A percentile compares a stretch with the other conserved stretches of the same genome.
phyloP scores from a whole-genome alignment of 2,888 invertebrate genomes.

The Drosophila mulleri region DNA sequence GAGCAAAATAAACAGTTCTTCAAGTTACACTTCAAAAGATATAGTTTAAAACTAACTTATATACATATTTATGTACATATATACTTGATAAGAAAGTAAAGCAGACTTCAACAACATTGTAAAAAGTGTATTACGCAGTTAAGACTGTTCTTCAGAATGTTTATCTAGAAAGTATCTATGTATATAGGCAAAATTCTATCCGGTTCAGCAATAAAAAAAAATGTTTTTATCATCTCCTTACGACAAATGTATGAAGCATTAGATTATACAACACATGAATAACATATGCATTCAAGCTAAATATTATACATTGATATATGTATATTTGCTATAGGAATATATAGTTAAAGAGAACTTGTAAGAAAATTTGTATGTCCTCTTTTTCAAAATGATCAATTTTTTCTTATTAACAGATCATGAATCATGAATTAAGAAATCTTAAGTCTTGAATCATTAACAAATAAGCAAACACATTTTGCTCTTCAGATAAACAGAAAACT shows the following conservation, averaged over 20 bases:
- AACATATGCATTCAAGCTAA: too few relatives aligned
- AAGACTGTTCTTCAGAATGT: neutral
- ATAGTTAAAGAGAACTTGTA: too few relatives aligned
- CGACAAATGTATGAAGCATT: too few relatives aligned
- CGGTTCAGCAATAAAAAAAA: neutral
- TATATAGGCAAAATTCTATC: neutral
- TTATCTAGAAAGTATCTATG: conserved; percentile 4
- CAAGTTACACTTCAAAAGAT: conserved; percentile 1
- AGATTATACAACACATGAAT: too few relatives aligned
- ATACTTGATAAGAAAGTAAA: neutral
- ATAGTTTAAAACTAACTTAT: neutral
- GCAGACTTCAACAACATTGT: neutral
- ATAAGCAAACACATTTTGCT: neutral
- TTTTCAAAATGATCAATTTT: neutral
- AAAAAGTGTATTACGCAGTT: neutral
- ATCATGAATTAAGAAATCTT: neutral
- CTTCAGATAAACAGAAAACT: neutral
- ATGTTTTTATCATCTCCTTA: too few relatives aligned
- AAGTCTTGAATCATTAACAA: neutral
- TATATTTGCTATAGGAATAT: neutral
- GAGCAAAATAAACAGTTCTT: neutral
- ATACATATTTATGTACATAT: neutral
- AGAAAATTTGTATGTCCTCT: too few relatives aligned
- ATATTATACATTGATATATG: too few relatives aligned
- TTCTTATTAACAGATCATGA: neutral